Evolutionary conservation across 2,113 vertebrate species (phyloP).

Genomic region (Coregonus clupeaformis): DNA sequence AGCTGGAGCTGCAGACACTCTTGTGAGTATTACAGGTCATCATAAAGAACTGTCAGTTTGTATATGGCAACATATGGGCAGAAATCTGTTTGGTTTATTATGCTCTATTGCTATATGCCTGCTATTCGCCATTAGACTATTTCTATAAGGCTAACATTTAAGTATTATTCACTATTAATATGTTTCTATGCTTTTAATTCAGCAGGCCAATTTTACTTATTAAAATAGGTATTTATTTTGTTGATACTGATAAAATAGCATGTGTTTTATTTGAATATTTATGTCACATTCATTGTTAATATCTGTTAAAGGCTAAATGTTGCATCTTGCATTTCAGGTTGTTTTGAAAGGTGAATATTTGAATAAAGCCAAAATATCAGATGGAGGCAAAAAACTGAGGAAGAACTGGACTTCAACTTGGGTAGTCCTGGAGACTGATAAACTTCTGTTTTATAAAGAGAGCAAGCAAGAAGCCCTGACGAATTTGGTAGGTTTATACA

Average conservation of each 20-base stretch:
- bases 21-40: slow-evolving; percentile 60
- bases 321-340: slow-evolving; percentile 68
- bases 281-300: slow-evolving; percentile 5
- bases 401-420: slow-evolving; percentile 90
- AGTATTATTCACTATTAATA: background rate
- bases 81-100: background rate
- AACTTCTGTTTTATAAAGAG: slow-evolving; percentile 90
- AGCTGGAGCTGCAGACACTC: slow-evolving; percentile 63
- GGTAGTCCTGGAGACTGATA: slow-evolving; percentile 80
- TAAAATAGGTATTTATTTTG: background rate
- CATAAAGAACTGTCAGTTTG: background rate
- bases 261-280: background rate
- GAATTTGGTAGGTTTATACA: slow-evolving; percentile 74
- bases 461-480: slow-evolving; percentile 78
- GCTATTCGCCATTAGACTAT: background rate
- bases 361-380: slow-evolving; percentile 90
- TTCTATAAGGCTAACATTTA: background rate
- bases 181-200: no score
- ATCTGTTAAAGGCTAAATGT: background rate
- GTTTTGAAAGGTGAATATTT: slow-evolving; percentile 85
- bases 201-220: background rate
- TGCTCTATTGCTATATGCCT: background rate
- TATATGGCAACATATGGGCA: background rate
- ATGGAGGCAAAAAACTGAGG: slow-evolving; percentile 89
- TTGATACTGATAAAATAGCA: background rate